These are phyloP conservation scores for Lagria hirta DNA, from an alignment of 2,888 invertebrate genomes.

Conservation along the genomic window DNA sequence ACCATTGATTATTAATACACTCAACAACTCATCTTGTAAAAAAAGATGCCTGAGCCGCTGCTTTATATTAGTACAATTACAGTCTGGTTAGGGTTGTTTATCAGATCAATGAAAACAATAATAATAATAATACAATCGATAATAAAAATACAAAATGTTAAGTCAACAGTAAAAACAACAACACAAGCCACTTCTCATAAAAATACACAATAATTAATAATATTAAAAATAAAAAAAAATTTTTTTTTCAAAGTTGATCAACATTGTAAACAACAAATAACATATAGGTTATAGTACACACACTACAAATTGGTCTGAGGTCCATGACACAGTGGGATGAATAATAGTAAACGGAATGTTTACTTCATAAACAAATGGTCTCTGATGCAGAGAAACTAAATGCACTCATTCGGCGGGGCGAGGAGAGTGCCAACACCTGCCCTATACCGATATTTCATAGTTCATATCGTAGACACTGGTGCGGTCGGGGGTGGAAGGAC, in stretches of 20 bases:
- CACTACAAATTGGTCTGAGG: constrained; percentile 37
- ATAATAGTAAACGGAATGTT: constrained; percentile 40
- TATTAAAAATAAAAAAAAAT: constrained; percentile 14
- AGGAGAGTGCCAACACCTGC: constrained; percentile 55
- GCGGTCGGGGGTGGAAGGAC: constrained; percentile 73
- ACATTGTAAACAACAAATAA: constrained; percentile 49
- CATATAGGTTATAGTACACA: constrained; percentile 45
- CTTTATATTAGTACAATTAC: constrained; percentile 34
- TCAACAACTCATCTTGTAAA: constrained; percentile 33
- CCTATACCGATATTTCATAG: constrained; percentile 93
- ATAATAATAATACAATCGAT: constrained; percentile 12
- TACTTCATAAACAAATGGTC: constrained; percentile 33
- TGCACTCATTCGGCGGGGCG: constrained; percentile 50
- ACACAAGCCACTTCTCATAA: constrained; percentile 37
- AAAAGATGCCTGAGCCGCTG: constrained; percentile 36
- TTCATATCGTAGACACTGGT: constrained; percentile 93
- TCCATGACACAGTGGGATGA: constrained; percentile 27
- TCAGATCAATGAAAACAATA: constrained; percentile 14
- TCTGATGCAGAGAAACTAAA: constrained; percentile 50
- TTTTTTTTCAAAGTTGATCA: no score
- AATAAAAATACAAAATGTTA: constrained; percentile 31
- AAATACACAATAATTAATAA: constrained; percentile 11
- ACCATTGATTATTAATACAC: constrained; percentile 37
- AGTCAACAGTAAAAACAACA: constrained; percentile 40
- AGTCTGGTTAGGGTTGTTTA: constrained; percentile 24